Evolutionary conservation across 2,113 vertebrate genomes (phyloP), one percentile per base, ranked within the genome.

Genomic region (Proterorhinus semilunaris): DNA sequence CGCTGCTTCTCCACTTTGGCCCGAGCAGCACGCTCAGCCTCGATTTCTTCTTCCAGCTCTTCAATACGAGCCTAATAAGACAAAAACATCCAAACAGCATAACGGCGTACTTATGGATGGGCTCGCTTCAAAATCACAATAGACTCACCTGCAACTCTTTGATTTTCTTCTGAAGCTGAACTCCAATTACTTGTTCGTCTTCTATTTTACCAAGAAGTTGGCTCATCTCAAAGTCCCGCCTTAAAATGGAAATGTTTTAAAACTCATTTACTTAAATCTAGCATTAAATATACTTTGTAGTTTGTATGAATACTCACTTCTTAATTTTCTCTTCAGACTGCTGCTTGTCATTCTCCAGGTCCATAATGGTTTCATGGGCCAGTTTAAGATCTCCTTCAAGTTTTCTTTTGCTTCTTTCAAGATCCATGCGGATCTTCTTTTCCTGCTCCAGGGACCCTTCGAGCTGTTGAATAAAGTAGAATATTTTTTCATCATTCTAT

Each of bases 1-100:
- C 95, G 87, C 69, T 94, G 92, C 82, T 96, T 95, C 84, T 96
- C 94, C 53, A 95, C 86, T 42, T 97, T 98, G 51, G 95, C 95
- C 0, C 92, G 79, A 80, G 92, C 89, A 0, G 95, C 88, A 0
- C 93, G 82, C 48, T 98, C 96, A 1, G 95, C 94, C 69, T 98
- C 96, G 0, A 95, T 95, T 83, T 98, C 96, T 0, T 98, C 95
- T 72, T 98, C 96, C 16, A 93, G 83, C 70, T 92, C 92, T 74
- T 92, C 92, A 86, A 93, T 91, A 36, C 89, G 90, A 69, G 90
- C 92, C 90, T 59, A 47, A 49, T 49, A 58, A 42, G 47, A 21
- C 10, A 66, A 27, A 44, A 76, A 58, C 36, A 45, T 1, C 53
- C 2, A 21, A 21, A 21, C n/a, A 6, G 66, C 3, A 48, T 21